Evolutionary conservation across 2,797 vertebrate species (phyloP), one percentile per base, ranked within the genome.

Genomic region (Chelmon rostratus): DNA sequence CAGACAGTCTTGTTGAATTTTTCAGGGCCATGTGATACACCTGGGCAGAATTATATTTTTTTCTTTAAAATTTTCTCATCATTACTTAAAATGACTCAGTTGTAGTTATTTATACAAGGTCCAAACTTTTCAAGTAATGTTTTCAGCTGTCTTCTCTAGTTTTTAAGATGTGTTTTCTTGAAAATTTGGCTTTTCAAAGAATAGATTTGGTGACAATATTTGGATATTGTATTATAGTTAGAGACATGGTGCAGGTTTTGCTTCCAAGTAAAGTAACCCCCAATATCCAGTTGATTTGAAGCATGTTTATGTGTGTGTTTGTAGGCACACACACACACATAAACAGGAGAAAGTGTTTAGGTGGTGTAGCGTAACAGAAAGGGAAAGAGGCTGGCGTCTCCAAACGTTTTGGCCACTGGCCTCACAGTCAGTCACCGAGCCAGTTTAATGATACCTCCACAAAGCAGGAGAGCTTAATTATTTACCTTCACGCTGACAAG

Each of bases 1-100:
- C 54, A 82, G 91, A 92, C 81, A 23, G 79, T 89, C 83, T 70
- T 94, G 89, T 88, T 95, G 87, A 95, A 95, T 95, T 88, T 95
- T 95, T 95, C 79, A 95, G 74, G 85, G 93, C 69, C 83, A 93
- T 93, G 92, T 73, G 92, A 96, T 93, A 86, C 62, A 71, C 77
- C 85, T 56, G 49, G 62, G 73, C 33, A 7, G 18, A 13, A n/a
- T 37, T 38, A 18, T 1, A 10, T 0, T 46, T 19, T 33, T 38
- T 49, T 37, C 15, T 33, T 38, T 6, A 5, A 11, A 6, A 46
- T 23, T 15, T 37, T 57, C 4, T 42, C 19, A 57, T 46, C n/a
- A 52, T 68, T 46, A 16, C 40, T 65, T 8, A 35, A 6, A 58
- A 18, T 6, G 33, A 40, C 25, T 23, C 4, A 15, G 8, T 19